These are phyloP conservation scores for Aleadryas rufinucha DNA, from an alignment of 2,113 vertebrate genomes.

Conservation along the genomic window DNA sequence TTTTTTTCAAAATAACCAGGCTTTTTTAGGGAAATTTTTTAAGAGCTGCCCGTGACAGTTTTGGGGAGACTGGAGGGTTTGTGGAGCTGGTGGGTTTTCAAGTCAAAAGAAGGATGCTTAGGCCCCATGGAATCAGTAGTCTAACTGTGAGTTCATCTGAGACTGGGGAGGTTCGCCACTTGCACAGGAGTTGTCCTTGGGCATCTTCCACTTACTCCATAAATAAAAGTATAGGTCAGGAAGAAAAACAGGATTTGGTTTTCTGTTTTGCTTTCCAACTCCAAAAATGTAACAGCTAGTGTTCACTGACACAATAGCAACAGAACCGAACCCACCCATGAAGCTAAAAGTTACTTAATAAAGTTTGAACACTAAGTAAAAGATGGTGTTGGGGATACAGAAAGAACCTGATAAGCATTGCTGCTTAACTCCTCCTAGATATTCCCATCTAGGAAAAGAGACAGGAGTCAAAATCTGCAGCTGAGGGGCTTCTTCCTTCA, in stretches of 20 bases:
- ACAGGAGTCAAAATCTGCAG: background rate
- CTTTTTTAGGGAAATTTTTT: background rate
- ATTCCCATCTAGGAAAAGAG: background rate
- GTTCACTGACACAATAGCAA: background rate
- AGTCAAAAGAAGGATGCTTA: background rate
- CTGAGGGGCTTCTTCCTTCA: background rate
- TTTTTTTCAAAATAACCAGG: background rate
- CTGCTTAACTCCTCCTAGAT: background rate
- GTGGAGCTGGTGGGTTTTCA: background rate
- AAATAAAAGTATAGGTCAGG: background rate
- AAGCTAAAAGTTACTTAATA: background rate
- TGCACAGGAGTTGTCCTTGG: background rate
- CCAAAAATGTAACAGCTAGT: fast-evolving
- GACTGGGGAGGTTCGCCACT: background rate
- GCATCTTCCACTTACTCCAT: background rate
- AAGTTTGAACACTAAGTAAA: background rate
- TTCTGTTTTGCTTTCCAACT: background rate
- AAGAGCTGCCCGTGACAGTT: background rate
- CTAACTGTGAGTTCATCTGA: background rate
- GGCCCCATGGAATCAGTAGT: background rate
- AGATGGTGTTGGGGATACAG: background rate
- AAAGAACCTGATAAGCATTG: background rate
- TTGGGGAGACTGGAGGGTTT: background rate
- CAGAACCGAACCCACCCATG: background rate
- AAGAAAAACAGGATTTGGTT: background rate